Evolutionary conservation across 2,888 invertebrate species (phyloP), one percentile per base, ranked within the genome.

Genomic region (Camptogramma bilineatum): DNA sequence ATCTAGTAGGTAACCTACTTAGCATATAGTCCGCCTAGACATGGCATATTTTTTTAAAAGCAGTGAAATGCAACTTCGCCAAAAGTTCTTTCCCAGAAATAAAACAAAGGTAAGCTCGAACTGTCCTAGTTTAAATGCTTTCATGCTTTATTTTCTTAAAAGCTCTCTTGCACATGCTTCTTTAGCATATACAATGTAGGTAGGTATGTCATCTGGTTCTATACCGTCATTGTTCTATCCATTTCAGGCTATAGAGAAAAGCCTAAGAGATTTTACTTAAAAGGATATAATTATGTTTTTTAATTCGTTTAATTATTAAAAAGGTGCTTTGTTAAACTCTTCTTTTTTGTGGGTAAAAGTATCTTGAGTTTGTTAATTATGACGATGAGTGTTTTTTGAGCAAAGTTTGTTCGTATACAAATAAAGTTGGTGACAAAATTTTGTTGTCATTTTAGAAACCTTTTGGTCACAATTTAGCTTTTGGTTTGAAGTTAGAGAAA

Each of bases 71-170:
- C 57, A 51, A 24, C n/a, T 10, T 19, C 18, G 34, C 50, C 39
- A 52, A 52, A 52, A 52, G 46, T 53, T 58, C 55, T 59, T 44
- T 52, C 39, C 3, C 17, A 9, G 7, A 61, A 18, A 54, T 67
- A 58, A 64, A 61, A 60, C 60, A 61, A 61, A 48, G 13, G 51
- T 42, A 51, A 64, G 52, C 34, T 34, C 34, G 52, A 31, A 24
- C 54, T 65, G 64, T 56, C 44, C 55, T 50, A 66, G 64, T 71
- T 70, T 70, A 74, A 73, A 74, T 62, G 72, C 34, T 70, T 74
- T 73, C 72, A 69, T 72, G 72, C 71, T 72, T 75, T 73, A 58
- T 66, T 71, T 68, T 31, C n/a, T 17, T 61, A 71, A 75, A 64
- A 51, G 63, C 48, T 51, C 53, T 52, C 46, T 44, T 53, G 48